Evolutionary conservation across 2,888 invertebrate genomes (phyloP), one percentile per base, ranked within the genome.

Genomic region (Cryptops parisi): DNA sequence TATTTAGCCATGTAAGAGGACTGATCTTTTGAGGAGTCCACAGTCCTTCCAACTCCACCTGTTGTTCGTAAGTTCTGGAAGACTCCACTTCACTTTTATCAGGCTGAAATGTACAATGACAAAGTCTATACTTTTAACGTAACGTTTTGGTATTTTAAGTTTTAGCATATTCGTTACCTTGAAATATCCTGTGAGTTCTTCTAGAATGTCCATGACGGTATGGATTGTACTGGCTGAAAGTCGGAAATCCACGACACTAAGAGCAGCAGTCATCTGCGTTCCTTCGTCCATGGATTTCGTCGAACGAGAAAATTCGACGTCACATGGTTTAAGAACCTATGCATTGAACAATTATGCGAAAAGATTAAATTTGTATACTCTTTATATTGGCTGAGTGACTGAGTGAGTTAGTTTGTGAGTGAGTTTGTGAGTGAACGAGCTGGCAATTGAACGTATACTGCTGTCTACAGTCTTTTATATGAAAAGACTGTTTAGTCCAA

Each of bases 171-270:
- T n/a, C n/a, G n/a, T 39, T 55, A 58, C 58, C 51, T 55, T 54
- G 17, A 57, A 47, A 23, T 47, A 57, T 17, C 53, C 44, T 5
- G 54, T 63, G 55, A 68, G 54, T 58, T 65, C 60, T n/a, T 61
- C 58, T 2, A 56, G 54, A 54, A 75, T 72, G 58, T 73, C 80
- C 60, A 76, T 74, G 39, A 83, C 69, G 15, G 84, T 82, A 60
- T 82, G 81, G 0, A 86, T 76, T 1, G 82, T 80, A 49, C 80
- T 78, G 3, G 82, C 78, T 46, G 83, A 82, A 6, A 87, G 67
- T 61, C 82, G 81, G 15, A 86, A 63, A 62, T 82, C 78, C 17
- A 87, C 70, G 19, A 80, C 76, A 1, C 82, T 81, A 5, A 84
- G 72, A 1, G 75, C 75, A 23, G 78, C 68, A n/a, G 74, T 74